Conservation (phyloP, 2,888 invertebrate species). For the Liodrosophila aerea region DNA sequence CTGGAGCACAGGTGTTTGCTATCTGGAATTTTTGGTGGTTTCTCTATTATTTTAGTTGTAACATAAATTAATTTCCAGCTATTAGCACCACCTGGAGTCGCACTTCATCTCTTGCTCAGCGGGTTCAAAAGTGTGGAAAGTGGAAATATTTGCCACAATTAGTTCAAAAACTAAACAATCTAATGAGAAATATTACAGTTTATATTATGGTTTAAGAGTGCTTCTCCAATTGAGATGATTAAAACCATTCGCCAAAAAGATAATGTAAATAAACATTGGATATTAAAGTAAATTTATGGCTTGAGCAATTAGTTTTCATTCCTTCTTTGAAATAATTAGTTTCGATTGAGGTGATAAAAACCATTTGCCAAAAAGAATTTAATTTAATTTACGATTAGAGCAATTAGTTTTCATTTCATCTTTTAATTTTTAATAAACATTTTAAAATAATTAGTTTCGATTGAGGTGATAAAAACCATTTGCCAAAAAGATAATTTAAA, state of each 20-base stretch:
- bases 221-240: too few species aligned
- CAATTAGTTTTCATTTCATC: too few species aligned
- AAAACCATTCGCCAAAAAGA: too few species aligned
- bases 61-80: slow-evolving; percentile 46
- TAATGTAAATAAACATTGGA: neutral
- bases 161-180: neutral
- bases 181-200: too few species aligned
- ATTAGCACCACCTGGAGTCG: slow-evolving; percentile 23
- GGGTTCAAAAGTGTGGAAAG: slow-evolving; percentile 23
- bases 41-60: slow-evolving; percentile 14
- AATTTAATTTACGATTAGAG: neutral
- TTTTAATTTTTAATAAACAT: too few species aligned
- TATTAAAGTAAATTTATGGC: slow-evolving; percentile 1
- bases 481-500: too few species aligned
- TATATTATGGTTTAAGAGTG: too few species aligned
- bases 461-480: too few species aligned
- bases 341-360: too few species aligned
- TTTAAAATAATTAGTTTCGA: too few species aligned
- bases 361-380: slow-evolving; percentile 1
- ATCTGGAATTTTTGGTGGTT: slow-evolving; percentile 18
- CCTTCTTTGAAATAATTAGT: too few species aligned
- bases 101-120: slow-evolving; percentile 14
- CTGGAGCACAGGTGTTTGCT: slow-evolving; percentile 67
- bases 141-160: slow-evolving; percentile 32
- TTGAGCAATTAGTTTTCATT: too few species aligned